Percentiles rank a stretch among this genome's conserved stretches.
These are phyloP conservation scores for Paratrypauchen microcephalus DNA, from an alignment of 2,797 vertebrate species.

Conservation along the genomic window DNA sequence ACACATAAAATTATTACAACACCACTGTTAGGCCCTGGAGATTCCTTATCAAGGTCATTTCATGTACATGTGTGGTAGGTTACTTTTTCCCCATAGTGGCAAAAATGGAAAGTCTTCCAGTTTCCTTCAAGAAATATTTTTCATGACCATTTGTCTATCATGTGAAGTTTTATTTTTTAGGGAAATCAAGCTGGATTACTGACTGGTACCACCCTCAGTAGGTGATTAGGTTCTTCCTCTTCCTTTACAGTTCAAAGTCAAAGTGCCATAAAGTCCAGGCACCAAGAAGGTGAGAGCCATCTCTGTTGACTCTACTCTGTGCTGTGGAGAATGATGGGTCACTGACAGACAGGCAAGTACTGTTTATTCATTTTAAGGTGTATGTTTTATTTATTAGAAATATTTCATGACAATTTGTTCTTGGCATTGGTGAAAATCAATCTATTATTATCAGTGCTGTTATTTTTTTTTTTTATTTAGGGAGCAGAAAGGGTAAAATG, in stretches of 20 bases:
- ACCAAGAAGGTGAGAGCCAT: slow-evolving; percentile 14
- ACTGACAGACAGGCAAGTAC: slow-evolving; percentile 19
- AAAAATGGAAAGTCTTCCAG: not conserved
- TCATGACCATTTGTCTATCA: not conserved
- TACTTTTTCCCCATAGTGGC: not conserved
- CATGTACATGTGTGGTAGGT: not conserved
- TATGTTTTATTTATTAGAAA: not conserved
- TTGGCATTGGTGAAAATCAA: not conserved
- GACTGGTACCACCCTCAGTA: slow-evolving; percentile 4
- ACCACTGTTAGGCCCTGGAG: not conserved
- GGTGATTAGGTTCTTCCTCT: slow-evolving; percentile 21
- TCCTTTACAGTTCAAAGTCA: slow-evolving; percentile 71
- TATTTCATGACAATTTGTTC: not conserved
- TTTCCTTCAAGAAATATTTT: not conserved
- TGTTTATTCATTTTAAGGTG: not conserved
- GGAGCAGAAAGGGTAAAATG: slow-evolving; percentile 24
- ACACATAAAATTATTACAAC: slow-evolving; percentile 35
- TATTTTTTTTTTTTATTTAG: slow-evolving; percentile 23
- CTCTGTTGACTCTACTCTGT: not conserved
- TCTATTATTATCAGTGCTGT: slow-evolving; percentile 18
- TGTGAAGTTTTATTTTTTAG: not conserved
- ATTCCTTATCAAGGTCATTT: slow-evolving; percentile 1
- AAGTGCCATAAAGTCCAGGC: slow-evolving; percentile 66
- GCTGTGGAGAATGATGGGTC: slow-evolving; percentile 34
- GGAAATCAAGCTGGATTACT: not conserved